Evolutionary conservation across 1,140 invertebrate genomes (phyloP), one percentile per base, ranked within the genome.

Genomic region (Meloidogyne hapla): DNA sequence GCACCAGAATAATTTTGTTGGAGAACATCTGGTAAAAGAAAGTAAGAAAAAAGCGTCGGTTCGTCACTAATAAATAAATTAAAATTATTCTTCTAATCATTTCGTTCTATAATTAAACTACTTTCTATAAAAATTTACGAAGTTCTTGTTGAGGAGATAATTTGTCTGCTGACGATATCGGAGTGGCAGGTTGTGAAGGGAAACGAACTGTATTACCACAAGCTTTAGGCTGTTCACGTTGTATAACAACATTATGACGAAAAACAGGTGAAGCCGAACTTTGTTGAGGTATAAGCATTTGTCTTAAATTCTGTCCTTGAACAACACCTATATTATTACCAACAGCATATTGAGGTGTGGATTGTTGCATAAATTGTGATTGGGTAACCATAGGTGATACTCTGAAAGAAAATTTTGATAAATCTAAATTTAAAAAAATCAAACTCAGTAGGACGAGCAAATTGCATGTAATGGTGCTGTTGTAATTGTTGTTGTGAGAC

Each of bases 101-200:
- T 48, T 5, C 18, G 4, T 18, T 48, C 4, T 5, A 8, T 56
- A 56, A n/a, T 56, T 56, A 15, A 56, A 15, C 33, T 33, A 33
- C 4, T 33, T 33, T 6, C 4, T 56, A n/a, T 5, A 56, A 56
- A n/a, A 56, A 56, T 23, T 67, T 67, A 67, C 65, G 21, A 67
- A 25, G 65, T 21, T 67, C 65, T 67, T 67, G 65, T n/a, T 67
- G 65, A n/a, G 65, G 23, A 8, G 65, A 67, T 42, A 67, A 42
- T 67, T 67, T 67, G 23, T 42, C 40, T 6, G 18, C n/a, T n/a
- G 48, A 56, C 8, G 48, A n/a, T 56, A 56, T n/a, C n/a, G 48
- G 18, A n/a, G 48, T 56, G n/a, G n/a, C n/a, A 56, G 48, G n/a
- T 56, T n/a, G 48, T n/a, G 48, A 56, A 21, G 48, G 48, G 48